A percentile compares a stretch with the other conserved stretches of the same genome.
These are phyloP conservation scores for Philereme transversata DNA, from an alignment of 2,888 invertebrate species.

Conservation along the genomic window DNA sequence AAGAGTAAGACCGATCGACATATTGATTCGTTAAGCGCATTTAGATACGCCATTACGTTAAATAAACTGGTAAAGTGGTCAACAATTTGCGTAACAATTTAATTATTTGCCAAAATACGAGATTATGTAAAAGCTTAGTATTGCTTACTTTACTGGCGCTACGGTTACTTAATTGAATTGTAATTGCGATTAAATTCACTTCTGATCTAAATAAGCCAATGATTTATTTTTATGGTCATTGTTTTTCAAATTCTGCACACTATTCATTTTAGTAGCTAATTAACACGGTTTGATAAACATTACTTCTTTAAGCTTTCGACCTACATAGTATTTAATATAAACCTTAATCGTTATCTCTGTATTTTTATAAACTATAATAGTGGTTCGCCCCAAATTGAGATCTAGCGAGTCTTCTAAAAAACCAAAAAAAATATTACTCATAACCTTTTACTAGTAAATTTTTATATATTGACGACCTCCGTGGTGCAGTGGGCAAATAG, in stretches of 20 bases:
- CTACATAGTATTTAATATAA: too few species aligned
- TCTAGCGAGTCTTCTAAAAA: too few species aligned
- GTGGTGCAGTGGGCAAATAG: too few species aligned
- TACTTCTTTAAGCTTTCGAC: too few species aligned
- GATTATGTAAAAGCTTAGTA: constrained; percentile 29
- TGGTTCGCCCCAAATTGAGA: too few species aligned
- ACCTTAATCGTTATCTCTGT: too few species aligned
- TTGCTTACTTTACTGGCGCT: constrained; percentile 11
- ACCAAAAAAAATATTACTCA: too few species aligned
- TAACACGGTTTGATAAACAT: too few species aligned
- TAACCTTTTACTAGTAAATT: too few species aligned
- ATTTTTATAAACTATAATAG: too few species aligned
- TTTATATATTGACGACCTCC: too few species aligned
- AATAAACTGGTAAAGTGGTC: constrained; percentile 34
- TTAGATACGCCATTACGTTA: constrained; percentile 43
- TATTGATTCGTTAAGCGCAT: constrained; percentile 9
- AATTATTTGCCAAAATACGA: constrained; percentile 37
- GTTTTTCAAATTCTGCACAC: not conserved
- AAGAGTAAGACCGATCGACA: constrained; percentile 1
- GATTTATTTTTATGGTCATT: constrained; percentile 17
- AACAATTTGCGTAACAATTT: constrained; percentile 44
- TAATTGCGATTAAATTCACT: constrained; percentile 28
- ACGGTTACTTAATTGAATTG: constrained; percentile 20
- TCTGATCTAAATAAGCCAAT: constrained; percentile 25
- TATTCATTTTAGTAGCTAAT: not conserved